Evolutionary conservation across 2,113 vertebrate species (phyloP).

Genomic region (Hypomesus transpacificus): DNA sequence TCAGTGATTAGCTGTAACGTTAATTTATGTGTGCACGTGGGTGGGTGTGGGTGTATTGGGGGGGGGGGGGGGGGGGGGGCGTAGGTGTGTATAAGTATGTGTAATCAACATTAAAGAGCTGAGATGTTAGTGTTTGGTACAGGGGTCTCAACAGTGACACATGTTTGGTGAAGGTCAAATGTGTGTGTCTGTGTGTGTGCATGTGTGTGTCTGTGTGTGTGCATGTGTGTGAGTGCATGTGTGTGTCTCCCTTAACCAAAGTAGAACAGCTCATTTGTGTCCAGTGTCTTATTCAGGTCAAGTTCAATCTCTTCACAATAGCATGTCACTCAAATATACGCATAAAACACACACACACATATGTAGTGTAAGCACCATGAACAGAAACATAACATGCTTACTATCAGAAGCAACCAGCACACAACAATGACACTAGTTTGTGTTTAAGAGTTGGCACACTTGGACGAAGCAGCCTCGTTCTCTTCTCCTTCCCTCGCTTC

Average conservation of each 20-base stretch:
- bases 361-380: slow-evolving; percentile 65
- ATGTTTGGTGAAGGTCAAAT: no score
- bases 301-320: slow-evolving; percentile 50
- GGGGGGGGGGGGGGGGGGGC: no score
- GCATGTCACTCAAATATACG: no score
- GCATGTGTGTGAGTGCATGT: slow-evolving; percentile 4
- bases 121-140: slow-evolving; percentile 17
- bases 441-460: no score
- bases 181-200: slow-evolving; percentile 20
- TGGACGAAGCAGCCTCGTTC: neutral
- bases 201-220: slow-evolving; percentile 3
- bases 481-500: neutral
- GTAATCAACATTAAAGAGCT: no score
- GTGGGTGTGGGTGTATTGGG: no score
- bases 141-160: slow-evolving; percentile 29
- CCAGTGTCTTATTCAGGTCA: slow-evolving; percentile 61
- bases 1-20: no score
- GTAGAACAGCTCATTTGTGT: slow-evolving; percentile 50
- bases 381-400: slow-evolving; percentile 40
- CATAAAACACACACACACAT: slow-evolving; percentile 9
- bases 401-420: neutral
- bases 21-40: neutral
- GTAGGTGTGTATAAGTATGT: no score
- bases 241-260: slow-evolving; percentile 40
- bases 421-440: no score